Evolutionary conservation across 2,113 vertebrate genomes (phyloP).

Genomic region (Bombycilla garrulus): DNA sequence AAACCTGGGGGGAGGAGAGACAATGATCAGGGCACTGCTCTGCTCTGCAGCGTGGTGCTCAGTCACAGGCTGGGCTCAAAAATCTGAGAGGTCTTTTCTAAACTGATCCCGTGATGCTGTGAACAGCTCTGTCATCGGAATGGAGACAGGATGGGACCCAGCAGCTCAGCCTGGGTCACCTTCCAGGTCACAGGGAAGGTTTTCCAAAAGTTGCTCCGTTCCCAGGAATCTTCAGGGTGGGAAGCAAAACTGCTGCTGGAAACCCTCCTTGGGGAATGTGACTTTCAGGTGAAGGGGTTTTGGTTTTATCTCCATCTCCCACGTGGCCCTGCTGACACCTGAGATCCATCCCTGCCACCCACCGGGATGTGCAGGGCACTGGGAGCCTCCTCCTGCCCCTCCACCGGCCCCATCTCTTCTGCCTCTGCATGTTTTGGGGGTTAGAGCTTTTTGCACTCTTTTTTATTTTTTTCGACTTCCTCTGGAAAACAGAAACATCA

Average conservation of each 20-base stretch:
- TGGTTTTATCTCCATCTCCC: neutral
- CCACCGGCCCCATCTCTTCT: neutral
- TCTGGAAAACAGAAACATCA: neutral
- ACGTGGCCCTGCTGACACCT: fast-evolving
- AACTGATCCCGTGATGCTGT: neutral
- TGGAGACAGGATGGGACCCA: neutral
- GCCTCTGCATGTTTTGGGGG: neutral
- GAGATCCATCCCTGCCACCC: neutral
- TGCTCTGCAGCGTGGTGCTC: neutral
- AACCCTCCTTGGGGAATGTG: neutral
- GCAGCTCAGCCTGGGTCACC: neutral
- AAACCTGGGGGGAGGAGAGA: neutral
- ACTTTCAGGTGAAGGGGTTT: neutral
- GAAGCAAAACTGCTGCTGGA: neutral
- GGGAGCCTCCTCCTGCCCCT: neutral
- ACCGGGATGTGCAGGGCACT: neutral
- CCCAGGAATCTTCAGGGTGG: neutral
- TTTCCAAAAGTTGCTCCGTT: neutral
- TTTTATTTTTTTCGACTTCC: neutral
- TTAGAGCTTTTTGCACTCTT: neutral
- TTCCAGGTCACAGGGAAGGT: neutral
- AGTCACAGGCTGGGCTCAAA: neutral
- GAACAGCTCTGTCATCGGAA: neutral
- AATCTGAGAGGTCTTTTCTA: neutral
- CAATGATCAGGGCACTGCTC: neutral